Conservation (phyloP, 2,113 vertebrate species). For the Larimichthys polyactis region DNA sequence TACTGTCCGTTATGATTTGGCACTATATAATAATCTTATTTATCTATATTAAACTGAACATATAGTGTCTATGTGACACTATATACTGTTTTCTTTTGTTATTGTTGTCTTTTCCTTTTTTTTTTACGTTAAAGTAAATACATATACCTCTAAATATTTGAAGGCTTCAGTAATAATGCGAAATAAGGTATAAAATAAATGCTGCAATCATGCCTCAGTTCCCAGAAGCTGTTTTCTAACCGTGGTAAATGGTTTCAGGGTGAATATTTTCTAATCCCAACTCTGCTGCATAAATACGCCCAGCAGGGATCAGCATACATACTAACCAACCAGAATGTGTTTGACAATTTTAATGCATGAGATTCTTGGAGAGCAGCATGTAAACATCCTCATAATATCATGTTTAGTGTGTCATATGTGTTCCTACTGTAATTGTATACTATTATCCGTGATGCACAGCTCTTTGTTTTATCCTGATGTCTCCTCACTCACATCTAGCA, state of each 20-base stretch:
- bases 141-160: background rate
- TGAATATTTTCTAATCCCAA: constrained; percentile 1
- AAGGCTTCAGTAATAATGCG: background rate
- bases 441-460: background rate
- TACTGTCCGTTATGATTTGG: too few species aligned
- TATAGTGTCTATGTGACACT: too few species aligned
- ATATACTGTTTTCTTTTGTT: too few species aligned
- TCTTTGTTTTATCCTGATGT: background rate
- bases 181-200: background rate
- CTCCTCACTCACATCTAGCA: background rate
- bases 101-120: too few species aligned
- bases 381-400: background rate
- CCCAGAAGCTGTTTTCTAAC: constrained; percentile 11
- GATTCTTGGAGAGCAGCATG: constrained; percentile 5
- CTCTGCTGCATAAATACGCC: constrained; percentile 40
- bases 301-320: constrained; percentile 9
- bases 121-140: too few species aligned
- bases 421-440: background rate
- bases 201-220: background rate
- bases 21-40: too few species aligned
- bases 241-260: background rate
- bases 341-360: background rate
- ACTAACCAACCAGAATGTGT: background rate
- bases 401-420: background rate
- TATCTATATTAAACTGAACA: too few species aligned